A percentile compares a stretch with the other conserved stretches of the same genome.
phyloP scores from a whole-genome alignment of 2,888 invertebrate species.

The Junonia oenone region DNA sequence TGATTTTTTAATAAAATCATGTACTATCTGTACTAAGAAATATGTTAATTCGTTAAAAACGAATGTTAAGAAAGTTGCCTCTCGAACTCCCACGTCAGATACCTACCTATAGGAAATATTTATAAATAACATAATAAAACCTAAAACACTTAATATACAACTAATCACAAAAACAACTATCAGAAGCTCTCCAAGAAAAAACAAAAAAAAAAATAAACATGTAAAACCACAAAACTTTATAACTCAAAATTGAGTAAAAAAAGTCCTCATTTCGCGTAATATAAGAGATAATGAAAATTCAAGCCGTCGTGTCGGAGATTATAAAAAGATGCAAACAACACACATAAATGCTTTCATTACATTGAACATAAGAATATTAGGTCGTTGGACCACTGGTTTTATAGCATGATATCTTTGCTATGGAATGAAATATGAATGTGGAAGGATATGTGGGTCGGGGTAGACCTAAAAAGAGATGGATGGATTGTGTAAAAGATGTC shows the following conservation, averaged over 20 bases:
- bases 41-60: too few relatives aligned
- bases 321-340: constrained; percentile 1
- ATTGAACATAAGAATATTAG: background rate
- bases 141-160: too few relatives aligned
- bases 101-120: too few relatives aligned
- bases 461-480: too few relatives aligned
- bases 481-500: too few relatives aligned
- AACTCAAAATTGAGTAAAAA: background rate
- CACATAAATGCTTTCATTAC: background rate
- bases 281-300: background rate
- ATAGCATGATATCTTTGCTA: background rate
- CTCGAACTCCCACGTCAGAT: too few relatives aligned
- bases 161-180: background rate
- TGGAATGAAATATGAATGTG: background rate
- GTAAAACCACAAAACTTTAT: background rate
- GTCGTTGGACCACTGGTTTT: background rate
- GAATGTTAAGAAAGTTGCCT: too few relatives aligned
- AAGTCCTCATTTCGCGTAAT: background rate
- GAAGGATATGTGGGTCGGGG: too few relatives aligned
- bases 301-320: background rate
- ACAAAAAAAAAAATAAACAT: background rate
- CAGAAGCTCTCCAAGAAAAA: background rate
- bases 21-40: too few relatives aligned
- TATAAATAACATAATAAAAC: too few relatives aligned
- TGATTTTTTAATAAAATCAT: too few relatives aligned